Percentiles rank a stretch among this genome's conserved stretches.
Conservation (phyloP, 2,888 invertebrate genomes). For the Barypeithes pellucidus region DNA sequence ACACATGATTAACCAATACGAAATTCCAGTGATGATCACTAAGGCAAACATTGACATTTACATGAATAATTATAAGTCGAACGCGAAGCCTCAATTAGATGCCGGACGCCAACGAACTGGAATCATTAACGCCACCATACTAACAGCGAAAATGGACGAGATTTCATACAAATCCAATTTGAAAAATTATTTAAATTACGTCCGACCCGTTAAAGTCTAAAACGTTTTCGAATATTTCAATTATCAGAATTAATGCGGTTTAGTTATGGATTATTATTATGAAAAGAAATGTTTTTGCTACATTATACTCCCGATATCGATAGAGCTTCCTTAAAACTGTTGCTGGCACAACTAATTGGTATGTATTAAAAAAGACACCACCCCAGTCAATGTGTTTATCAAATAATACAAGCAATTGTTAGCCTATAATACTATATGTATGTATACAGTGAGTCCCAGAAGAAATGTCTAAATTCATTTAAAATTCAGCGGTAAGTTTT, state of each 20-base stretch:
- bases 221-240: slow-evolving; percentile 50
- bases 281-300: too few species aligned
- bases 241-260: slow-evolving; percentile 44
- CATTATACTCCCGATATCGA: too few species aligned
- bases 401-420: too few species aligned
- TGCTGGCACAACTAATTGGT: too few species aligned
- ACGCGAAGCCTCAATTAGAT: slow-evolving; percentile 64
- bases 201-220: slow-evolving; percentile 53
- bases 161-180: slow-evolving; percentile 58
- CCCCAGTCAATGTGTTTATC: too few species aligned
- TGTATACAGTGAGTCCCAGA: too few species aligned
- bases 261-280: too few species aligned
- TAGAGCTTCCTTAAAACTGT: too few species aligned
- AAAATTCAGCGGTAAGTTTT: too few species aligned
- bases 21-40: slow-evolving; percentile 59
- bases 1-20: slow-evolving; percentile 61
- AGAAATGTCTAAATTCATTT: too few species aligned
- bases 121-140: slow-evolving; percentile 64
- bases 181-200: slow-evolving; percentile 60
- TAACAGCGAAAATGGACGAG: slow-evolving; percentile 60
- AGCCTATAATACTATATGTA: too few species aligned
- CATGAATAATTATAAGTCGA: slow-evolving; percentile 62
- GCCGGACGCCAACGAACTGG: slow-evolving; percentile 63
- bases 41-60: slow-evolving; percentile 62
- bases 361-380: too few species aligned